Evolutionary conservation across 1,140 invertebrate species (phyloP), one percentile per base, ranked within the genome.

Genomic region (Bombus breviceps): DNA sequence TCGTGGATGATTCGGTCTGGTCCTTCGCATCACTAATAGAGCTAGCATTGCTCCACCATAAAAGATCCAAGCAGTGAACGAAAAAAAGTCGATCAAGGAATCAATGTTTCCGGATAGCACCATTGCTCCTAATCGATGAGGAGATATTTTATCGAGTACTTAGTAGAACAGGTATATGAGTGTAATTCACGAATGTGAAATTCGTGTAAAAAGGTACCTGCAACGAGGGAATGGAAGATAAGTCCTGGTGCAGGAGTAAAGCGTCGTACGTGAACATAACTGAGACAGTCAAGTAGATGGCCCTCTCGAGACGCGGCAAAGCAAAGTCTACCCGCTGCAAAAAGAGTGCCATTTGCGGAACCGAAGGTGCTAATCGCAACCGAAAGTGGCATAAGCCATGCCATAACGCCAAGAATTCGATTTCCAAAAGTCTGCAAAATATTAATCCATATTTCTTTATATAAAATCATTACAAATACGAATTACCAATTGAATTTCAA

Each of bases 281-380:
- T 99, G 81, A 99, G 95, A 73, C 99, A 97, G 92, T 98, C 97
- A 87, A 99, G 96, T 73, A 99, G 95, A 94, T 99, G 99, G 81
- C 98, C 98, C 95, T 99, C 98, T 81, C 98, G 97, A 79, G 98
- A 99, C 39, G 98, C 99, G 57, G 98, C 98, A 94, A 99, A 99
- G 94, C 98, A 99, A 77, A 99, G 96, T 96, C 98, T 97, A 94
- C 98, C 98, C 79, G 98, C 98, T 37, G 98, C 98, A 93, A 99
- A 99, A 37, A 99, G 96, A 10, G 99, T 99, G 81, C 99, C 99
- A 94, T 99, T 99, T 39, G 99, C 98, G 34, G 98, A 99, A 71
- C 99, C 99, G 95, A 99, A 99, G 2, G 98, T 99, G 57, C 98
- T 99, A 83, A 99, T 97, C 12, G 98, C 98, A 34, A 99, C 99